These are phyloP conservation scores for Eulemur rubriventer DNA, from an alignment of 2,797 vertebrate species.

Conservation along the genomic window DNA sequence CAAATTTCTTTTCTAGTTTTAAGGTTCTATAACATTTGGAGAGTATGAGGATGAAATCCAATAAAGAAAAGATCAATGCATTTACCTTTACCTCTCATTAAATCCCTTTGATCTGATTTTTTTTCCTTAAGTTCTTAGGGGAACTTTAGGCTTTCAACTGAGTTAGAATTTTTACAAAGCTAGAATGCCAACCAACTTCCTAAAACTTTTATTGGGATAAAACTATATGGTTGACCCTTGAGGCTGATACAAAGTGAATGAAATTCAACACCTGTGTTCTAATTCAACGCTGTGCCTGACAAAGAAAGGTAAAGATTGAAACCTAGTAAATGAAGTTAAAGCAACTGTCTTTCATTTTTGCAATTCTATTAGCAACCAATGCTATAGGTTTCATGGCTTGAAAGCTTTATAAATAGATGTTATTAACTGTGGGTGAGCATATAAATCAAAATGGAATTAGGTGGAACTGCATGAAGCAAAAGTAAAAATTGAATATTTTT, in stretches of 20 bases:
- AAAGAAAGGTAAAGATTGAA: conserved; percentile 36
- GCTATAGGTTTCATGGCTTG: not conserved
- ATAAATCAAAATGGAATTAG: conserved; percentile 15
- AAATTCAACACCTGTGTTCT: conserved; percentile 31
- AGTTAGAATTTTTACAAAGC: not conserved
- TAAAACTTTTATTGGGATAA: not conserved
- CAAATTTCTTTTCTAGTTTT: not conserved
- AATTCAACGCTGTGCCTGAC: not conserved
- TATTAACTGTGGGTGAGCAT: not conserved
- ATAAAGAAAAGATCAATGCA: not conserved
- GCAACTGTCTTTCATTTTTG: conserved; percentile 21
- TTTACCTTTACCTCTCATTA: conserved; percentile 45
- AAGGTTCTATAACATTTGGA: not conserved
- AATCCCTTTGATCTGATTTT: not conserved
- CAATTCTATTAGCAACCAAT: not conserved
- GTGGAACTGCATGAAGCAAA: not conserved
- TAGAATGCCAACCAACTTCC: not conserved
- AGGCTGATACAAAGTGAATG: not conserved
- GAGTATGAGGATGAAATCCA: not conserved
- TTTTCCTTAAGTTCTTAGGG: not conserved
- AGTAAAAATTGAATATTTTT: not conserved
- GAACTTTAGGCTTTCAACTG: not conserved
- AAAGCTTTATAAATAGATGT: conserved; percentile 2
- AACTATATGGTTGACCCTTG: conserved; percentile 28
- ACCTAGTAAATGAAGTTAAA: not conserved